Conservation (phyloP, 2,113 vertebrate genomes). For the Syngnathus typhle region DNA sequence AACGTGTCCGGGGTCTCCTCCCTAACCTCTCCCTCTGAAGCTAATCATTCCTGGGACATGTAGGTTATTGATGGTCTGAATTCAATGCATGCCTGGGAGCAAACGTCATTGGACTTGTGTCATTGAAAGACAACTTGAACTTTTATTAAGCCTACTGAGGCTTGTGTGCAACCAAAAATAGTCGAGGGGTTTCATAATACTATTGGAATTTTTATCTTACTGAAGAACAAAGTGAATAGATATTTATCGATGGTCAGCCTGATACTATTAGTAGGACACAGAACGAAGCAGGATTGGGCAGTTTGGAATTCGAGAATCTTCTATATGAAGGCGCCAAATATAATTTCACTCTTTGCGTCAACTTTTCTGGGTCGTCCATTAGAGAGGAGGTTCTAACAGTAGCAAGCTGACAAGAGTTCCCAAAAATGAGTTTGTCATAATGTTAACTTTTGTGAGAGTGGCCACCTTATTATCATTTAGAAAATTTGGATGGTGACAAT, state of each 20-base stretch:
- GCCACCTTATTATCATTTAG: no score
- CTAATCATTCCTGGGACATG: constrained; percentile 40
- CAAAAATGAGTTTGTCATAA: no score
- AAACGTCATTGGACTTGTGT: constrained; percentile 20
- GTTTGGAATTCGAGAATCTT: no score
- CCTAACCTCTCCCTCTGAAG: constrained; percentile 25
- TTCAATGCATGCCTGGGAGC: constrained; percentile 39
- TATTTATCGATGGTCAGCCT: not conserved
- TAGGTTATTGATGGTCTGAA: constrained; percentile 48
- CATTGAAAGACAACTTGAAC: constrained; percentile 10
- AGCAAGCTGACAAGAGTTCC: no score
- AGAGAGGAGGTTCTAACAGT: no score
- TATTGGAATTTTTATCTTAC: not conserved
- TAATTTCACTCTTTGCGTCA: no score
- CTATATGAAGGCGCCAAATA: no score
- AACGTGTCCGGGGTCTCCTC: not conserved
- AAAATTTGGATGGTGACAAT: no score
- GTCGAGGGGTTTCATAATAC: not conserved
- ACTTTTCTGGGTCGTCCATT: no score
- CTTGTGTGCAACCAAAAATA: constrained; percentile 8
- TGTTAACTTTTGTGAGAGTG: no score
- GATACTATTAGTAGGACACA: not conserved
- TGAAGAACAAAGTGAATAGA: not conserved
- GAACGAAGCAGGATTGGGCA: not conserved
- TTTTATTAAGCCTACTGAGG: constrained; percentile 19